Evolutionary conservation across 2,113 vertebrate genomes (phyloP).

Genomic region (Oncorhynchus mykiss): DNA sequence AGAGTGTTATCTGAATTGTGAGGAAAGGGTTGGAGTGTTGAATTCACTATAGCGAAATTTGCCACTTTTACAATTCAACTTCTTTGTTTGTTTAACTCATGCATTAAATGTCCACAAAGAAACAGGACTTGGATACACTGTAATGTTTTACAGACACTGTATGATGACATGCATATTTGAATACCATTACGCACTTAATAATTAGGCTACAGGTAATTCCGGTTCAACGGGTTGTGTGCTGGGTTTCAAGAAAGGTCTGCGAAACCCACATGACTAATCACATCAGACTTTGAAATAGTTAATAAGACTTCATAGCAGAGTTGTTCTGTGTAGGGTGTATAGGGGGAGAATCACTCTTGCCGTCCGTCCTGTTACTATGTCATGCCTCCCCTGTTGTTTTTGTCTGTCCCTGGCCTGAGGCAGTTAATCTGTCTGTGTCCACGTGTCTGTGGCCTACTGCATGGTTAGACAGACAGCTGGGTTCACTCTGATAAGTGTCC

Average conservation of each 20-base stretch:
- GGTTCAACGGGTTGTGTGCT: neutral
- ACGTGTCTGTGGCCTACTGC: constrained; percentile 21
- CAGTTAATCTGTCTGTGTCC: constrained; percentile 48
- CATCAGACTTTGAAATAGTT: neutral
- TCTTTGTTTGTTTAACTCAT: too few species aligned
- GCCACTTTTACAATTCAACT: too few species aligned
- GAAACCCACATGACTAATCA: neutral
- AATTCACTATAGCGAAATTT: too few species aligned
- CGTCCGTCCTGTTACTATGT: neutral
- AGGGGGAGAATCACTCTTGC: neutral
- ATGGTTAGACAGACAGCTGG: constrained; percentile 48
- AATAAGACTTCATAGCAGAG: neutral
- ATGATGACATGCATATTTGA: too few species aligned
- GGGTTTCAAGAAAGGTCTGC: neutral
- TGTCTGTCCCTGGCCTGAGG: constrained; percentile 45
- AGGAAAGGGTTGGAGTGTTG: too few species aligned
- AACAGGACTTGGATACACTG: too few species aligned
- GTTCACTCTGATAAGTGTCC: constrained; percentile 27
- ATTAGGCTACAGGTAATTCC: too few species aligned
- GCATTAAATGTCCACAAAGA: too few species aligned
- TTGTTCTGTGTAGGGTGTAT: neutral
- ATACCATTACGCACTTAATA: too few species aligned
- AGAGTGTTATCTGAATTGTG: neutral
- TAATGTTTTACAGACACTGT: too few species aligned
- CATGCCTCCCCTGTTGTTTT: constrained; percentile 4